Base-by-base conservation (phyloP, 2,113 vertebrate species). In the Trochalopteron elliotii region DNA sequence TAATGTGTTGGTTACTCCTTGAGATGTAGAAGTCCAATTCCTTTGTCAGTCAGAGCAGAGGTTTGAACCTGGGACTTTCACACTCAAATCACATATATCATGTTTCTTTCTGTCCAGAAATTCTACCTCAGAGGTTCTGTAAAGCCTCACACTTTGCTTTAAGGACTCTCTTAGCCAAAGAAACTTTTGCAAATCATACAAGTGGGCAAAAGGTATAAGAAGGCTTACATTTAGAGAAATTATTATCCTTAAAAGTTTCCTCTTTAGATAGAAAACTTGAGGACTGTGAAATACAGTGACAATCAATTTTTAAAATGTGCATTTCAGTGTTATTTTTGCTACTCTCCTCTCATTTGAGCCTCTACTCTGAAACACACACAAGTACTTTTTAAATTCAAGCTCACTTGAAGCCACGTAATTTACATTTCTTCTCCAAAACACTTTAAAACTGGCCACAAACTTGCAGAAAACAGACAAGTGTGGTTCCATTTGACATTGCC, bases 311-410 rank as follows among this genome's bases (percentile, higher is more conserved):
- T 1, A 18, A 70, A 82, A 82, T 8, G 23, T 60, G 33, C 18
- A 11, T 92, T 91, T 87, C 44, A 47, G 10, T 55, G 52, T 30
- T 55, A 42, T 55, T 79, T 95, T 87, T 82, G 78, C 52, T 71
- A 33, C 79, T 90, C 88, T 82, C 50, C 88, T 91, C 94, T 94
- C 93, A 76, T 93, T 93, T 90, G 82, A 79, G 85, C 83, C 65
- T 85, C 56, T 63, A 40, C 39, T 63, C 47, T 67, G 42, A 89
- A 69, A 86, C 11, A 85, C 47, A 64, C 35, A 42, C 30, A 55
- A 76, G 49, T 24, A 44, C 44, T 56, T 88, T 70, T 68, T 15
- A 64, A 81, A 69, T 67, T 18, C 47, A 89, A 68, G 47, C 53
- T 44, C 33, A 22, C 22, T n/a, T 45, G 39, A 85, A 85, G 57